Evolutionary conservation across 64 coral and sea anemone genomes (phyloP), one percentile per base, ranked within the genome.

Genomic region (Montipora foliosa): DNA sequence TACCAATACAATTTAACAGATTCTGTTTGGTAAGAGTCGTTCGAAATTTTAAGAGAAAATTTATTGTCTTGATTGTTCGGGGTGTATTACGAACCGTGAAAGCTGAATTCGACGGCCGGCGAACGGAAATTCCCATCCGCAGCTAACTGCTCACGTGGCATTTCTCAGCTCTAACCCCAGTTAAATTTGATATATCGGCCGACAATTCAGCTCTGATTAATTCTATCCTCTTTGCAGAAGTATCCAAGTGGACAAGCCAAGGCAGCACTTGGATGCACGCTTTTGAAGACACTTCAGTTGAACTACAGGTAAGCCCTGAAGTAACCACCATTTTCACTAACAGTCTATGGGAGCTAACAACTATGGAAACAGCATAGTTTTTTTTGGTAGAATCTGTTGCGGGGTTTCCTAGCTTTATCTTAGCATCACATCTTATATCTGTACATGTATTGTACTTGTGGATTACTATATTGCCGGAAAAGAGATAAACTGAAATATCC

Each of bases 381-480:
- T 57, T 7, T 57, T 8, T 57, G 6, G 6, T 11, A 70, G n/a
- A 58, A 7, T 8, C 53, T 24, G 37, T 86, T 72, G 68, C 44
- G 5, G 44, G 20, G 6, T 57, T 8, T 57, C 6, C 13, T 21
- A 8, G 2, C 24, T 72, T 86, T 86, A 70, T 86, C 82, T 86
- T 19, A 19, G 5, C 7, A 71, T 86, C 68, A 21, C 82, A 86
- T 86, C 82, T 72, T 71, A 9, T 5, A 71, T 17, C 20, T 86
- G 67, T 72, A 12, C 46, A 19, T 72, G 79, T 50, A 71, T 19
- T 48, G 61, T 69, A 86, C 4, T 86, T 72, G 17, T 20, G 44
- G 79, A 82, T 62, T 62, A 62, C 21, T 72, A 6, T 71, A 71
- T 50, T 86, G 66, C 62, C 82, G 82, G 82, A 86, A 86, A 86